Evolutionary conservation across 2,888 invertebrate genomes (phyloP), one percentile per base, ranked within the genome.

Genomic region (Microplitis manilae): DNA sequence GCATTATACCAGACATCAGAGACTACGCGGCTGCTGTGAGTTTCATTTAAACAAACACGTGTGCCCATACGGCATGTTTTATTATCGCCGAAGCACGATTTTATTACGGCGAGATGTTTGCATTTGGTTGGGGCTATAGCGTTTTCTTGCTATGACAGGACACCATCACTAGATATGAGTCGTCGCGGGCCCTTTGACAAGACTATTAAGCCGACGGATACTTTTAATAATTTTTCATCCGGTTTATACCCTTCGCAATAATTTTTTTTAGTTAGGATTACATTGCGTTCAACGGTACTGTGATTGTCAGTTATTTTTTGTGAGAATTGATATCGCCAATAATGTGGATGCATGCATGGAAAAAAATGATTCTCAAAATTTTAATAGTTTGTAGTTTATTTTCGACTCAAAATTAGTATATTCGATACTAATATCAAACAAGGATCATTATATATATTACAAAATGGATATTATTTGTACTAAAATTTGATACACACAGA

Each of bases 81-180:
- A 87, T 87, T 87, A 86, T 86, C 86, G 82, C 77, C 83, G 82
- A 85, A 85, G 84, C 84, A 80, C 79, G 80, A 81, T 84, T 87
- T 87, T 86, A 87, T 86, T 86, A 77, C 85, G 82, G 81, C 79
- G 79, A 82, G 83, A 83, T 85, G 87, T 86, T 87, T 86, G 79
- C 78, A 79, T 84, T 86, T 84, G 85, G 84, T 83, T 73, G 61
- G n/a, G 8, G 30, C n/a, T 15, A 61, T 61, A 40, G 40, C 17
- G n/a, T 61, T 39, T 62, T 60, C 39, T 30, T 65, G 30, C 65
- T 65, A 13, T 20, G 65, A 65, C 30, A 65, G 65, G 65, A 65
- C 65, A 65, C 30, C 9, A 65, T 65, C 30, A 30, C 65, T 65
- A 9, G 65, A 50, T 50, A 5, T 9, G 13, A 17, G 13, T 65